Conservation (phyloP, 2,113 vertebrate genomes). For the Puffinus mauretanicus region DNA sequence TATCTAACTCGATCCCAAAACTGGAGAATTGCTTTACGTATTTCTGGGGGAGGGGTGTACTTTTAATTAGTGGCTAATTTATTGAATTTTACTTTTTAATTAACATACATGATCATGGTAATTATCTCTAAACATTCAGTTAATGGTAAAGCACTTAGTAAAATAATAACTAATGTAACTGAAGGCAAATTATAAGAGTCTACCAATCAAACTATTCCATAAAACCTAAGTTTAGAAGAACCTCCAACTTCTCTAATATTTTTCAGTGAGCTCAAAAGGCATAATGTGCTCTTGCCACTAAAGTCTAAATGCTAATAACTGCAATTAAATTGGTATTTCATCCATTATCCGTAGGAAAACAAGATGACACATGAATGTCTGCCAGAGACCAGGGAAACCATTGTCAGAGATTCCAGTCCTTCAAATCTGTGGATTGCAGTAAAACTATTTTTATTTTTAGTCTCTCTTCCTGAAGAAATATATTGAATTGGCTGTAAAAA, state of each 20-base stretch:
- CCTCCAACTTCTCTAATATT: neutral
- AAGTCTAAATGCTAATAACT: neutral
- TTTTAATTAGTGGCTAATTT: neutral
- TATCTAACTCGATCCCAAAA: neutral
- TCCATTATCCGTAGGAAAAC: neutral
- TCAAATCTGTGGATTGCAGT: neutral
- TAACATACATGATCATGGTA: neutral
- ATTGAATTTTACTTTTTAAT: neutral
- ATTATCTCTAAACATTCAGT: neutral
- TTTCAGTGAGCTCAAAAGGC: neutral
- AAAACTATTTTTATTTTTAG: neutral
- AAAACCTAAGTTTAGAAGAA: neutral
- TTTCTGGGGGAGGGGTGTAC: neutral
- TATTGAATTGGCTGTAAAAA: neutral
- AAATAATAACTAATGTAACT: neutral
- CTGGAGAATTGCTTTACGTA: neutral
- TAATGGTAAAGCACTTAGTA: neutral
- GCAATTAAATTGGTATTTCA: neutral
- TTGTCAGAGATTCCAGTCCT: neutral
- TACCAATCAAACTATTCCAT: neutral
- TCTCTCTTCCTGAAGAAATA: neutral
- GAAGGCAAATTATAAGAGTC: neutral
- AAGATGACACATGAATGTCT: neutral
- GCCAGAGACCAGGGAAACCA: neutral
- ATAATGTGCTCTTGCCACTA: neutral